phyloP scores from a whole-genome alignment of 2,113 vertebrate genomes.

The Sander lucioperca region DNA sequence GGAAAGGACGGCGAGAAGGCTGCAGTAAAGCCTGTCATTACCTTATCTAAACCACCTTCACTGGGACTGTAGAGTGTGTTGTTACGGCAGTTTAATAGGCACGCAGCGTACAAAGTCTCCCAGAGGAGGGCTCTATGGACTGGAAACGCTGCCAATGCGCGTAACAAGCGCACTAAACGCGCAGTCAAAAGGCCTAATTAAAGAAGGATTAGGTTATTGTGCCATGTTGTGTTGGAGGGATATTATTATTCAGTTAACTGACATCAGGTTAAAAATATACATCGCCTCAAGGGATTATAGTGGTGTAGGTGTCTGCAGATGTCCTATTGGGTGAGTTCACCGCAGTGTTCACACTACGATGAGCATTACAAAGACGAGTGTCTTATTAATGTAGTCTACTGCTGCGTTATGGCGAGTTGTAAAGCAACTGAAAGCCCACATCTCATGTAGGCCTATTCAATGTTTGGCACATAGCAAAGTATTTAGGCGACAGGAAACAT shows the following conservation, averaged over 20 bases:
- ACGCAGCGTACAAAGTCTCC: slow-evolving; percentile 17
- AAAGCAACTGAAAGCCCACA: slow-evolving; percentile 8
- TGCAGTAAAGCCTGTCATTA: slow-evolving; percentile 19
- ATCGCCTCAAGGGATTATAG: slow-evolving; percentile 3
- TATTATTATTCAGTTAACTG: slow-evolving; percentile 1
- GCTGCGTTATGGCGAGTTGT: neutral
- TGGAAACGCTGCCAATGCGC: neutral
- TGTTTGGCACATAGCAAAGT: neutral
- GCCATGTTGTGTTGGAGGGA: neutral
- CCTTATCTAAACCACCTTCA: slow-evolving; percentile 13
- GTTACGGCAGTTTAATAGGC: neutral
- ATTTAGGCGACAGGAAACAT: neutral
- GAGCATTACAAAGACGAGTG: neutral
- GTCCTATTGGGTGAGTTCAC: neutral
- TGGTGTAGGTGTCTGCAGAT: slow-evolving; percentile 7
- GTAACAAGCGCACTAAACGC: neutral
- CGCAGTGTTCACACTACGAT: neutral
- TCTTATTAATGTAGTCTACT: neutral
- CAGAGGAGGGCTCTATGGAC: neutral
- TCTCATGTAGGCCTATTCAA: too few relatives aligned
- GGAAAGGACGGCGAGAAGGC: slow-evolving; percentile 31
- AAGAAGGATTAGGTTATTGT: neutral
- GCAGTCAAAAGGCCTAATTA: neutral
- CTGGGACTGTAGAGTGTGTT: neutral
- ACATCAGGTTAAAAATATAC: neutral